Percentiles rank a stretch among this genome's conserved stretches.
These are phyloP conservation scores for Falco punctatus DNA, from an alignment of 2,113 vertebrate genomes.

Conservation along the genomic window DNA sequence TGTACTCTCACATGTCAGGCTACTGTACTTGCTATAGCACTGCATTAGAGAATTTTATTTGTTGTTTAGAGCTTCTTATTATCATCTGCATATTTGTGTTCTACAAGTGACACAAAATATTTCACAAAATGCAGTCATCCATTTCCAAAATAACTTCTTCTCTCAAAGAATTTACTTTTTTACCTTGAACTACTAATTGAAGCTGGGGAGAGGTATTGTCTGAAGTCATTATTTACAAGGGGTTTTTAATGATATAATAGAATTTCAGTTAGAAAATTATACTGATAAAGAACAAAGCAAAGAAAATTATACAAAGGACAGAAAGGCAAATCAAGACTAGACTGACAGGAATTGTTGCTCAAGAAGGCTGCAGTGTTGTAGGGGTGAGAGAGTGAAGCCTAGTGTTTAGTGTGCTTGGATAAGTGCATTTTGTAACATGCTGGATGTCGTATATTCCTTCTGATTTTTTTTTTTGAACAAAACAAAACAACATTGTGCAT, in stretches of 20 bases:
- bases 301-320: neutral
- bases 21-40: neutral
- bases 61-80: neutral
- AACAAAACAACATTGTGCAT: neutral
- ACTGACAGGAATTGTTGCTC: neutral
- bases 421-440: neutral
- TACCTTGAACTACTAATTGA: neutral
- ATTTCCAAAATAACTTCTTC: neutral
- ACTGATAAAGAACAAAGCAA: neutral
- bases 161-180: neutral
- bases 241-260: neutral
- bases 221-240: neutral
- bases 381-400: neutral
- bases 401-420: neutral
- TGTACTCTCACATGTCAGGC: neutral
- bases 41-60: neutral
- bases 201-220: neutral
- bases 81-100: neutral
- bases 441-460: neutral
- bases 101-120: neutral
- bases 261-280: neutral
- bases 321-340: neutral
- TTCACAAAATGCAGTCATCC: neutral
- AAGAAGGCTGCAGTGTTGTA: neutral
- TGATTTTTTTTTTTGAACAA: neutral